Base-by-base conservation (phyloP, 2,797 vertebrate species). In the Dendrocincla tyrannina region DNA sequence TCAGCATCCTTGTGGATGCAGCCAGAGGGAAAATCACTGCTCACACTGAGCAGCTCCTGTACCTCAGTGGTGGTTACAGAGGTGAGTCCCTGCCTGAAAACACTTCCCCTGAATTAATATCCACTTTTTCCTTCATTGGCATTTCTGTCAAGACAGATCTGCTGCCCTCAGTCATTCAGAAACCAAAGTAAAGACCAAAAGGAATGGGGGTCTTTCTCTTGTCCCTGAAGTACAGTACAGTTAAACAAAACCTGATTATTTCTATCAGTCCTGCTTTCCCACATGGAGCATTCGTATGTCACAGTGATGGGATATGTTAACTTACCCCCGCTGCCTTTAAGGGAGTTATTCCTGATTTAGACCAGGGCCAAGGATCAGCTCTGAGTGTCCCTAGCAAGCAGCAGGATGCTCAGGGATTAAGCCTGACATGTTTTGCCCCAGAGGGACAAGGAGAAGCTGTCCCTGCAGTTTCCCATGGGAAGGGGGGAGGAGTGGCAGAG, bases 391-490 rank as follows among this genome's bases (percentile, higher is more conserved):
- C 70, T 11, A 49, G 42, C 41, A 15, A 49, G 56, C 90, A 92
- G 85, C 70, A 64, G 70, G 89, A 89, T 91, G 64, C 75, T 87
- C 49, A 47, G 81, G 87, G 73, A 89, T 88, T 76, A 37, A 63
- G 30, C n/a, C 41, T 64, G 70, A 72, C 67, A 13, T 3, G 58
- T 69, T 24, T 63, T 23, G 0, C 68, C 85, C 69, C 47, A 4
- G n/a, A 83, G 94, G 89, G 87, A 86, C 85, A 55, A 64, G 91
- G 41, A 85, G 89, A 76, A 91, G 76, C 84, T 93, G 76, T 52
- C 84, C 88, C 91, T 70, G 58, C 53, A 32, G 35, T 62, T 94
- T 90, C 85, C 85, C 80, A 89, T 94, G 91, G 72, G 85, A 93
- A 86, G 83, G 3, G 37, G 66, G 32, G 39, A 10, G 25, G 62